Conservation (phyloP, 2,113 vertebrate genomes). For the Pontoporia blainvillei region DNA sequence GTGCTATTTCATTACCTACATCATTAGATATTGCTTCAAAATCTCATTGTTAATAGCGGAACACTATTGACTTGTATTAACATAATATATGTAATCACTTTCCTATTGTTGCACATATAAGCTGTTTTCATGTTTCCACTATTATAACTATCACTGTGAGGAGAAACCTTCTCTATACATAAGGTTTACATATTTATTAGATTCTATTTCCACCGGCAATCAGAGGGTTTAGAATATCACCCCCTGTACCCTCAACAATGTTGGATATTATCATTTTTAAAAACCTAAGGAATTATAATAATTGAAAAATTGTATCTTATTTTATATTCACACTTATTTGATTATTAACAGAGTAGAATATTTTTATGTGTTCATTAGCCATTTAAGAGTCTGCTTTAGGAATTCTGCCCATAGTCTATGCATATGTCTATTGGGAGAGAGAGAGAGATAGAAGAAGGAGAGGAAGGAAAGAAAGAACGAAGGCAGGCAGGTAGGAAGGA, state of each 20-base stretch:
- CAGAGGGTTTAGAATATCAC: neutral
- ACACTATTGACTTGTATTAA: neutral
- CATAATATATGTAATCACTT: neutral
- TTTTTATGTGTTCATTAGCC: neutral
- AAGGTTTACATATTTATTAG: neutral
- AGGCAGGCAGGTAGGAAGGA: no score
- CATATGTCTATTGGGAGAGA: no score
- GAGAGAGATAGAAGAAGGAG: neutral
- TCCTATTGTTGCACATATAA: neutral
- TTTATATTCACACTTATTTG: conserved; percentile 19
- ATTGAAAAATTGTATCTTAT: conserved; percentile 8
- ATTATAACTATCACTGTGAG: neutral
- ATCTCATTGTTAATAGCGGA: neutral
- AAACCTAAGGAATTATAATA: conserved; percentile 31
- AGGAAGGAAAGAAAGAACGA: no score
- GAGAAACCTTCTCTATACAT: neutral
- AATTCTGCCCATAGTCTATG: neutral
- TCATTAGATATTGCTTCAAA: neutral
- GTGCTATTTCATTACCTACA: neutral
- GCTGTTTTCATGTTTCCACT: neutral
- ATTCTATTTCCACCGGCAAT: neutral
- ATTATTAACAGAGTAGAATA: conserved; percentile 11
- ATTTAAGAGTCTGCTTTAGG: neutral
- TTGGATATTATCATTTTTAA: neutral
- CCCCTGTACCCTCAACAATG: neutral